Evolutionary conservation across 2,888 invertebrate species (phyloP).

Genomic region (Acleris sparsana): DNA sequence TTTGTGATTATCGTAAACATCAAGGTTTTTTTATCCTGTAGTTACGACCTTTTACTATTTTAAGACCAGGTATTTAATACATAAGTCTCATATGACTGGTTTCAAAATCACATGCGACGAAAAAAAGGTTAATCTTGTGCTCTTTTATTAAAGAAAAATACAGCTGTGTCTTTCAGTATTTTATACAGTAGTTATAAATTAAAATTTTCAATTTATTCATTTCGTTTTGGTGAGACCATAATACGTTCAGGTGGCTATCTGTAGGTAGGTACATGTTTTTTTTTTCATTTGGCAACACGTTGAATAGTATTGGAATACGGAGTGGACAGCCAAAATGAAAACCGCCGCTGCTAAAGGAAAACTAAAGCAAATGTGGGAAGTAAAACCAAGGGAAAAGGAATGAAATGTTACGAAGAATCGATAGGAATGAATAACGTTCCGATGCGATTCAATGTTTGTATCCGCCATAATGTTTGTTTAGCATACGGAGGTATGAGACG

Average conservation of each 20-base stretch:
- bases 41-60: too few relatives aligned
- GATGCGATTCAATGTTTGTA: constrained; percentile 69
- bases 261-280: constrained; percentile 26
- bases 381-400: constrained; percentile 40
- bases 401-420: constrained; percentile 52
- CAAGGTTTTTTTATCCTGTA: too few relatives aligned
- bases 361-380: constrained; percentile 38
- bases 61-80: too few relatives aligned
- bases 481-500: constrained; percentile 60
- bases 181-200: neutral
- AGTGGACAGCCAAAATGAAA: constrained; percentile 28
- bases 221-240: constrained; percentile 14
- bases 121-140: too few relatives aligned
- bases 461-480: constrained; percentile 63
- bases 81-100: too few relatives aligned
- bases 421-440: constrained; percentile 66
- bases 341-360: constrained; percentile 20
- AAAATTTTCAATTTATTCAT: constrained; percentile 28
- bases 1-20: neutral
- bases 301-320: constrained; percentile 26
- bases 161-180: neutral
- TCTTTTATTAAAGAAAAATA: neutral
- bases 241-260: too few relatives aligned
- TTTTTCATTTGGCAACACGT: constrained; percentile 25
- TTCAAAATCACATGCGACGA: too few relatives aligned